Conservation (phyloP, 2,113 vertebrate species). For the Synodontis membranacea region DNA sequence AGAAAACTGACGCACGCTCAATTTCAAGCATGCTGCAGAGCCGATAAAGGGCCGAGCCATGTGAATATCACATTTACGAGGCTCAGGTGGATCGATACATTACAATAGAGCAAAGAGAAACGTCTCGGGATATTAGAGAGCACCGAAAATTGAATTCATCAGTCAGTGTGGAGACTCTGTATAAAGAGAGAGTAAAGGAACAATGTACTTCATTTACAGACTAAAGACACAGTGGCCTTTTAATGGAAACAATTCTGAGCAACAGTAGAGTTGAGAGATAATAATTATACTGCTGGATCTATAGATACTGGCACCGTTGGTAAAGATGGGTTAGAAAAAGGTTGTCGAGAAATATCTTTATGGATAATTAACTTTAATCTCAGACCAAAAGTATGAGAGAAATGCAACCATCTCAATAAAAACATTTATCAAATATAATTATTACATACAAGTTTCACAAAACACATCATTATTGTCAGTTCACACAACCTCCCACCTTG, state of each 20-base stretch:
- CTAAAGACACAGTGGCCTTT: not conserved
- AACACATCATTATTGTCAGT: not conserved
- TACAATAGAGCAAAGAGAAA: not conserved
- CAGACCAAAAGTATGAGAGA: not conserved
- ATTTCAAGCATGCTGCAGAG: not conserved
- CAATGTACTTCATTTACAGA: not conserved
- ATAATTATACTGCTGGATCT: too few relatives aligned
- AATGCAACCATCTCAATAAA: too few relatives aligned
- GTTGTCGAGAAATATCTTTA: not conserved
- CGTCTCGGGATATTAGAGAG: not conserved
- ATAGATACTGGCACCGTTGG: not conserved
- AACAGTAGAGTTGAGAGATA: not conserved
- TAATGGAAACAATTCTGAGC: not conserved
- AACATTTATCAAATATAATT: too few relatives aligned
- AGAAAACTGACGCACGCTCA: not conserved
- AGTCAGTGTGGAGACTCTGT: not conserved
- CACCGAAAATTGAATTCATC: not conserved
- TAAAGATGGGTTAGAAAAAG: not conserved
- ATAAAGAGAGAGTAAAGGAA: not conserved
- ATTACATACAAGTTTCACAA: not conserved
- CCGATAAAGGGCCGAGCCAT: not conserved
- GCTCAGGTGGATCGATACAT: not conserved
- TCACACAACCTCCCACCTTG: not conserved
- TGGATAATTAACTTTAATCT: not conserved
- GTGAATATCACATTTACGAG: not conserved